Conservation (phyloP, 2,113 vertebrate species). For the Formicarius rufipectus region DNA sequence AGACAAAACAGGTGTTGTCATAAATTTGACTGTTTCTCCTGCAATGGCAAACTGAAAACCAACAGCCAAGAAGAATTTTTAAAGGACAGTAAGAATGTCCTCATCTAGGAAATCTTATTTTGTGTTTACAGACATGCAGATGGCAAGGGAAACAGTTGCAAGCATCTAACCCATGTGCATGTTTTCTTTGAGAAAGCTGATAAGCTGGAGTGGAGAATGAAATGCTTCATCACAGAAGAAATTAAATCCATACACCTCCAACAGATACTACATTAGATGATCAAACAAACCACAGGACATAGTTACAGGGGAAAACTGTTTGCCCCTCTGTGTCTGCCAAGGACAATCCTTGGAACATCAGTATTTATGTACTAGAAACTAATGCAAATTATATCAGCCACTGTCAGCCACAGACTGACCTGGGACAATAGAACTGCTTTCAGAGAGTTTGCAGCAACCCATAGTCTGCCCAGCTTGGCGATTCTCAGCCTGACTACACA, state of each 20-base stretch:
- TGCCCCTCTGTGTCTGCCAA: neutral
- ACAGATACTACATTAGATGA: neutral
- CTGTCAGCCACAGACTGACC: neutral
- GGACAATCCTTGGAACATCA: neutral
- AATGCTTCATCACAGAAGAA: neutral
- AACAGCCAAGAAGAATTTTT: neutral
- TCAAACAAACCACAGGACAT: neutral
- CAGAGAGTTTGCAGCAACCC: neutral
- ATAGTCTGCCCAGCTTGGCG: neutral
- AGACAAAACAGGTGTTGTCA: neutral
- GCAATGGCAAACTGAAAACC: neutral
- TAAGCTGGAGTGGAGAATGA: neutral
- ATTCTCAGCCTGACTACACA: neutral
- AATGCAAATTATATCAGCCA: neutral
- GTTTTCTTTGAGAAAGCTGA: neutral
- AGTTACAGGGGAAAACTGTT: neutral
- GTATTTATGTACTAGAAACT: neutral
- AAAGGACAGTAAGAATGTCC: neutral
- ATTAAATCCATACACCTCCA: neutral
- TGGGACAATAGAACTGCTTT: neutral
- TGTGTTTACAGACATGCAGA: neutral
- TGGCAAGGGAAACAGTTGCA: neutral
- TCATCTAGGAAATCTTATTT: neutral
- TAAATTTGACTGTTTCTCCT: neutral
- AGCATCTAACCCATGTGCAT: neutral